These are phyloP conservation scores for Cheilosia scutellata DNA, from an alignment of 2,888 invertebrate genomes.

Conservation along the genomic window DNA sequence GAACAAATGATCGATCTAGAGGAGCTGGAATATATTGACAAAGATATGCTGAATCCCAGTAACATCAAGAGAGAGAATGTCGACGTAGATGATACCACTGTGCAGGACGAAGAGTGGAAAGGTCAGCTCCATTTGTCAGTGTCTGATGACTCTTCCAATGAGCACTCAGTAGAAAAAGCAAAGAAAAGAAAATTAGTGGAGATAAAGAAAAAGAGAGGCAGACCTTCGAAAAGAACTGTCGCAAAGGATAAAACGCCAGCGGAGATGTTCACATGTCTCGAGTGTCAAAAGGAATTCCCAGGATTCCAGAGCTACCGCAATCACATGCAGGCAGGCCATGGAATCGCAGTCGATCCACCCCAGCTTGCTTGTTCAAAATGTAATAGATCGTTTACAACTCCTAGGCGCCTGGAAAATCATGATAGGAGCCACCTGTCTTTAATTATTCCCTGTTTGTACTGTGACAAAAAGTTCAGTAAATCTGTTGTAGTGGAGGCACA, in stretches of 20 bases:
- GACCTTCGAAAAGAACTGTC: not conserved
- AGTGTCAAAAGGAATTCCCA: conserved; percentile 50
- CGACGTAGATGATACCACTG: not conserved
- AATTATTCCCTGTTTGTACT: conserved; percentile 79
- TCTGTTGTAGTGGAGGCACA: conserved; percentile 79
- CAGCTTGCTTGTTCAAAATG: conserved; percentile 77
- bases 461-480: conserved; percentile 81
- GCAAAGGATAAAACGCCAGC: conserved; percentile 1
- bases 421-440: conserved; percentile 77
- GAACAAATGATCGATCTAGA: conserved; percentile 48
- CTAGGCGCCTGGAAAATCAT: conserved; percentile 77
- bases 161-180: not conserved
- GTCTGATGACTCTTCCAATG: conserved; percentile 7
- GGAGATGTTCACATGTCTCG: conserved; percentile 31
- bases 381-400: conserved; percentile 71
- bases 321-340: conserved; percentile 78
- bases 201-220: not conserved
- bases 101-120: conserved; percentile 25
- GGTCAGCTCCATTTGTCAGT: not conserved
- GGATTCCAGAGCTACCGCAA: conserved; percentile 75
- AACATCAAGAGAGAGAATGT: conserved; percentile 47
- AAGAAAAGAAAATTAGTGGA: too few relatives aligned
- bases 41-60: conserved; percentile 31
- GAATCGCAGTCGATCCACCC: conserved; percentile 65
- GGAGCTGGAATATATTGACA: conserved; percentile 61